Base-by-base conservation (phyloP, 2,888 invertebrate genomes). In the Flabesymbios commensalis region DNA sequence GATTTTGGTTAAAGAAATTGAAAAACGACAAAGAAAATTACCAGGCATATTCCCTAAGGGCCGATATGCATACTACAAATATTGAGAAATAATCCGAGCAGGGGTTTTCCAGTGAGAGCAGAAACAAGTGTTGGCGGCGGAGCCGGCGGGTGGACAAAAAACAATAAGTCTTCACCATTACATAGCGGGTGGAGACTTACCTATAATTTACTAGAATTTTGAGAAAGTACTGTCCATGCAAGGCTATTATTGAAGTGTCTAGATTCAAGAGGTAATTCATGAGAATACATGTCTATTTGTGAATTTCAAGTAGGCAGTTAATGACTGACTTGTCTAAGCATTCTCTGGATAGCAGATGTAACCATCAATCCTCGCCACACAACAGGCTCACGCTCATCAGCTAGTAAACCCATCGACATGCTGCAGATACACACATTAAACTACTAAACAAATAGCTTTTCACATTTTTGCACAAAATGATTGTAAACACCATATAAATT, bases 351-450 rank as follows among this genome's bases (percentile, higher is more conserved):
- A 0, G 96, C 96, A 67, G 92, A 92, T 95, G 96, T 97, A 55
- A 97, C 95, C 90, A 97, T 92, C 24, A 95, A 87, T 0, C 97
- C 97, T 67, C 97, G 87, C 97, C 97, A 98, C 32, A 97, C 90
- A 10, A 95, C 89, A 0, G 97, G 91, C 7, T 90, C 88, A 65
- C 89, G 89, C 62, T 92, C 89, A n/a, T 89, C 88, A 10, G 63
- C 41, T 24, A 97, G 83, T 78, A 95, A 89, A 2, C 95, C 96
- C 92, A 97, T 95, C 2, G 96, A 97, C 90, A 97, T 92, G 76
- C 93, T 93, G 81, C 29, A 83, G 61, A 55, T 32, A 7, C 17
- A 26, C n/a, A 29, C 5, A 22, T 4, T 14, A 53, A 17, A 59
- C 22, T 19, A n/a, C 5, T 4, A 41, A 55, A 3, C 3, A 22